Evolutionary conservation across 2,113 vertebrate genomes (phyloP), one percentile per base, ranked within the genome.

Genomic region (Numida meleagris): DNA sequence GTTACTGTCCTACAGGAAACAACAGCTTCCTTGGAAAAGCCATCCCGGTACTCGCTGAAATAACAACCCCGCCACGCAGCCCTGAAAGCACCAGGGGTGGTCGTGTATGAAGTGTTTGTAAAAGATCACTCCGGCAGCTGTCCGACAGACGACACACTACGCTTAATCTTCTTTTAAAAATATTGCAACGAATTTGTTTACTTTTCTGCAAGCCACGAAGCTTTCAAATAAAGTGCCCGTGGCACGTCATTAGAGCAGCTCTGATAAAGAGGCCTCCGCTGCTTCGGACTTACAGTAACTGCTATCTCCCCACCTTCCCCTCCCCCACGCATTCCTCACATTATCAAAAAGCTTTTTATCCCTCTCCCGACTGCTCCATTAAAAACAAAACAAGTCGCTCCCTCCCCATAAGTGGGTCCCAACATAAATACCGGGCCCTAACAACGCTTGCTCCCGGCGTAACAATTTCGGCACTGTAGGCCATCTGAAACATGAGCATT

Each of bases 151-250:
- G 67, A 92, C 89, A 96, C 76, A 75, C 81, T 86, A 85, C n/a
- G 82, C 91, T 96, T 96, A 96, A 97, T 96, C 94, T 96, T 93
- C 94, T 86, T 94, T 95, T 80, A 71, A 93, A 94, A 97, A 96
- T 92, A 96, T 95, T 78, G 90, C 81, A 96, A 95, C 91, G 91
- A 94, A 96, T 93, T 94, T 96, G 96, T 97, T 97, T 97, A 92
- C 90, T 96, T 96, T 95, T 95, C 86, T 78, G 75, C 48, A 77
- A 94, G 82, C 91, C 84, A 88, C 31, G 90, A 88, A 95, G 88
- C 95, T 92, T 96, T 96, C 93, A 96, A 96, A 96, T 97, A 95
- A 94, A 97, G 90, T 43, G 88, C 89, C 94, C 76, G 89, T 45
- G 74, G 85, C 95, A 93, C 88, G 93, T 95, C 95, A 94, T 90